phyloP scores from a whole-genome alignment of 1,140 invertebrate genomes.

The Leptinotarsa defecta region DNA sequence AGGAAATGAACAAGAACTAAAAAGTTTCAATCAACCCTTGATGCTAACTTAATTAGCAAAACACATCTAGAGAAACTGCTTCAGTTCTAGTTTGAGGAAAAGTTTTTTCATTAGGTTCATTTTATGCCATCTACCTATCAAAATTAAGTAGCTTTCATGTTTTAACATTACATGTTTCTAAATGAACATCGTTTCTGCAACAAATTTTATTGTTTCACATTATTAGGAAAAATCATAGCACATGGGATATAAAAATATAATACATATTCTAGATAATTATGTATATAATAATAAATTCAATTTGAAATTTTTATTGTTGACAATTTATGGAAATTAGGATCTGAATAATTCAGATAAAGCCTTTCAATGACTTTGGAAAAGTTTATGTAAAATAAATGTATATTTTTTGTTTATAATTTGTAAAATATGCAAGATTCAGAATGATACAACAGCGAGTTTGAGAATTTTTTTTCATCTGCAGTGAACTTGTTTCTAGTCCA shows the following conservation, averaged over 20 bases:
- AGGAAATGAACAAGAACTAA: too few species aligned
- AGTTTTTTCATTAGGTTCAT: too few species aligned
- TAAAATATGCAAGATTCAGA: neutral
- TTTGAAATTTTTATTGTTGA: constrained; percentile 14
- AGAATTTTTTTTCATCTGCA: neutral
- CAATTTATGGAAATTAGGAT: constrained; percentile 10
- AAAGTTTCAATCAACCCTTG: too few species aligned
- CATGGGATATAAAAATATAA: constrained; percentile 12
- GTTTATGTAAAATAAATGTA: constrained; percentile 15
- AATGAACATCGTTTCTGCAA: neutral
- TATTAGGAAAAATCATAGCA: constrained; percentile 17
- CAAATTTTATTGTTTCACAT: constrained; percentile 21
- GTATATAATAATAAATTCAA: constrained; percentile 9
- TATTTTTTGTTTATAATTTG: neutral
- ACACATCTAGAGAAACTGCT: too few species aligned
- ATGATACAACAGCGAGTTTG: neutral
- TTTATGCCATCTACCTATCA: too few species aligned
- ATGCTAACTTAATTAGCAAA: too few species aligned
- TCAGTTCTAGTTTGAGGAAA: too few species aligned
- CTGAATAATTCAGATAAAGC: constrained; percentile 4
- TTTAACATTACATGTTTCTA: too few species aligned
- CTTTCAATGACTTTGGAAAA: constrained; percentile 5
- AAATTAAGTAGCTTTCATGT: too few species aligned
- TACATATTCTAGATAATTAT: constrained; percentile 17
- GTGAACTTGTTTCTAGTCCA: neutral